Conservation (phyloP, 92 coral and sea anemone genomes). For the Siderastrea siderea region DNA sequence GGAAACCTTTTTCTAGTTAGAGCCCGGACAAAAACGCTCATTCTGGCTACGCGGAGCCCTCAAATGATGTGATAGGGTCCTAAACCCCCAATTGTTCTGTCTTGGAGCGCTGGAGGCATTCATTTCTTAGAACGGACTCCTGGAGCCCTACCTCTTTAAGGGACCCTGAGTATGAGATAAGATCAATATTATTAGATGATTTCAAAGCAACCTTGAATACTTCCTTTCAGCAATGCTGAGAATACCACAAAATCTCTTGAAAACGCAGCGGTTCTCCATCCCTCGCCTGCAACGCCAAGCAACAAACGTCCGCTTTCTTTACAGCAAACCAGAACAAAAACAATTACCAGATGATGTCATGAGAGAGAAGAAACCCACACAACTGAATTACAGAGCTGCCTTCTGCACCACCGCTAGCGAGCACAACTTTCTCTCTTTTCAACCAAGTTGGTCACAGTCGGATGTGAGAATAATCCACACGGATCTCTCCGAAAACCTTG, state of each 20-base stretch:
- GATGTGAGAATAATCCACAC: not conserved
- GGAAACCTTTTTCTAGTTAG: too few species aligned
- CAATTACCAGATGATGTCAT: not conserved
- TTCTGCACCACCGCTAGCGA: not conserved
- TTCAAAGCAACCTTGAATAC: not conserved
- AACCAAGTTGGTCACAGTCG: not conserved
- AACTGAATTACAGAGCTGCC: not conserved
- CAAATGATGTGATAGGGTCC: too few species aligned
- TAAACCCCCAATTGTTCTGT: too few species aligned
- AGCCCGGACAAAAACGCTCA: too few species aligned
- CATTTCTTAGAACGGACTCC: too few species aligned
- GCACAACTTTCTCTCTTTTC: not conserved
- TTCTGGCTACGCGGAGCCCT: too few species aligned
- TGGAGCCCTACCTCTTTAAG: too few species aligned
- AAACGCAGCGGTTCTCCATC: not conserved
- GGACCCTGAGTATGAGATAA: too few species aligned
- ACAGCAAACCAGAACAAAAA: too few species aligned
- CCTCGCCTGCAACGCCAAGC: not conserved
- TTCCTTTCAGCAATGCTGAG: not conserved
- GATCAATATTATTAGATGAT: too few species aligned
- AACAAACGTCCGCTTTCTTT: not conserved
- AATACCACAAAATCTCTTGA: not conserved
- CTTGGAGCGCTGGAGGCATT: too few species aligned
- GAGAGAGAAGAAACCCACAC: not conserved
- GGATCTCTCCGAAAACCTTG: not conserved